Conservation (phyloP, 2,888 invertebrate genomes). For the Furcula furcula region DNA sequence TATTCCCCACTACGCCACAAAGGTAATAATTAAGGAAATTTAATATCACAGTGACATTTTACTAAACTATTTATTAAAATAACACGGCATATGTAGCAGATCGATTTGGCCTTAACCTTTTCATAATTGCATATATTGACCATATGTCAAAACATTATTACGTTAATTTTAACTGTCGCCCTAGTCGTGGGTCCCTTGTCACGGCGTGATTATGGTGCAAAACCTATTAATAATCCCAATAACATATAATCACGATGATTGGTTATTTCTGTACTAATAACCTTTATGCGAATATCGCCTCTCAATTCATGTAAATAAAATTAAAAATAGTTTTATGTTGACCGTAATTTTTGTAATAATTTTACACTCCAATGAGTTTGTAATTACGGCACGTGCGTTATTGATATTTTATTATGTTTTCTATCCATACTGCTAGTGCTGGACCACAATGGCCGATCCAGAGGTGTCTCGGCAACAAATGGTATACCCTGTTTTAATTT, state of each 20-base stretch:
- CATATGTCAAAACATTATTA: constrained; percentile 2
- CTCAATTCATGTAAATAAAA: background rate
- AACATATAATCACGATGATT: constrained; percentile 8
- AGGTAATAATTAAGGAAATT: too few relatives aligned
- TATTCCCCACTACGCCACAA: too few relatives aligned
- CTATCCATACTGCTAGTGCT: too few relatives aligned
- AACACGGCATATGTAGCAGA: too few relatives aligned
- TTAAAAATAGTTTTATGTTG: background rate
- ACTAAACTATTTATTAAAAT: too few relatives aligned
- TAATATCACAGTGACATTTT: too few relatives aligned
- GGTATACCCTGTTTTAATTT: too few relatives aligned
- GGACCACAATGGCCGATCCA: too few relatives aligned
- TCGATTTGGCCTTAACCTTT: too few relatives aligned
- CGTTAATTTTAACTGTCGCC: too few relatives aligned
- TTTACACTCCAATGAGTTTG: constrained; percentile 15
- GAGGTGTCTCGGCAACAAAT: too few relatives aligned
- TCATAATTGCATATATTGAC: background rate
- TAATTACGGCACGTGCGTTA: constrained; percentile 21
- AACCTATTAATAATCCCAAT: constrained; percentile 7
- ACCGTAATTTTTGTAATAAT: constrained; percentile 5
- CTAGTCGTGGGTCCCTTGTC: constrained; percentile 4
- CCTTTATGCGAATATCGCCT: background rate
- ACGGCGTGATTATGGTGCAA: background rate
- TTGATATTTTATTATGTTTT: constrained; percentile 8
- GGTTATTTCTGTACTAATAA: background rate